Evolutionary conservation across 2,113 vertebrate genomes (phyloP), one percentile per base, ranked within the genome.

Genomic region (Vireo altiloquus): DNA sequence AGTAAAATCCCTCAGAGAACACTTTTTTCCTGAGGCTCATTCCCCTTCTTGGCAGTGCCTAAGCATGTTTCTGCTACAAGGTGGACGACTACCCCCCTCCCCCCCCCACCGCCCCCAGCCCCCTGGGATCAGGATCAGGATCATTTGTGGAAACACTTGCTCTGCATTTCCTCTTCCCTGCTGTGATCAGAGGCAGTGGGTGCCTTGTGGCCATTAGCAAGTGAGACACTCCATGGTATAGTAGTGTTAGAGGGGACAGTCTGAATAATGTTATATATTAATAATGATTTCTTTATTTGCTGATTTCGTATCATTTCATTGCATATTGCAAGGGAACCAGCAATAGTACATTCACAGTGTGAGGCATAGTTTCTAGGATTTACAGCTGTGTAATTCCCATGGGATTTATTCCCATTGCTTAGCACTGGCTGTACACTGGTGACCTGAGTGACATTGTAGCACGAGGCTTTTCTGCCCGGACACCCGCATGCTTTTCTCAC

Each of bases 361-460:
- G 44, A 50, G 68, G 47, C 64, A 40, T 11, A 70, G 68, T 87
- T 81, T 83, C 64, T 76, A 89, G 89, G 80, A 74, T 64, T 94
- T 93, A 57, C 47, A 92, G 64, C 59, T 68, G 47, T 37, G 44
- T 91, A 37, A 92, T 76, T 96, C 80, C 90, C 40, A 6, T 35
- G 65, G 53, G 64, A 82, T 83, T 89, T 60, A 11, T 44, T 90
- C 81, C 75, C 65, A 18, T 16, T 75, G 81, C 57, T 46, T 54
- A 46, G 64, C 31, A 10, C 44, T 19, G 60, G 25, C 27, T 61
- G n/a, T 30, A 1, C 6, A 21, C 52, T 23, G 76, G 79, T 92
- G 91, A 94, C 92, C 80, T 10, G 31, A 57, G 33, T 87, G 92
- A 85, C 87, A 87, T 30, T 94, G 87, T 17, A 40, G 57, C 59